Percentiles rank a stretch among this genome's conserved stretches.
Evolutionary conservation across 2,113 vertebrate species (phyloP).

Genomic region (Silurus asotus): DNA sequence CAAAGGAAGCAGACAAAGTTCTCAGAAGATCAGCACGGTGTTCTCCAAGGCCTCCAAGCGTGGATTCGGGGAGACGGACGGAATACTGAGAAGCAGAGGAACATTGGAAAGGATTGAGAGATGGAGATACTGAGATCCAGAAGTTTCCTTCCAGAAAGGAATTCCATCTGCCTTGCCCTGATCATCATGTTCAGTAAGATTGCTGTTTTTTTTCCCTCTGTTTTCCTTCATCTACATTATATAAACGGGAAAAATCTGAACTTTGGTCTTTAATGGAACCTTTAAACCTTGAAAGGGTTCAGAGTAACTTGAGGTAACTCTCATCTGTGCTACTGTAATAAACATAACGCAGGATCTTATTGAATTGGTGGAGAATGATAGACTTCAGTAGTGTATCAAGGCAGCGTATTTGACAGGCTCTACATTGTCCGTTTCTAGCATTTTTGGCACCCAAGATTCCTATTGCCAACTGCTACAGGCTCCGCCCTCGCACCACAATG

Average conservation of each 20-base stretch:
- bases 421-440: too few relatives aligned
- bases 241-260: neutral
- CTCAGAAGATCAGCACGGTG: neutral
- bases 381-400: too few relatives aligned
- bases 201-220: neutral
- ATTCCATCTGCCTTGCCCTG: neutral
- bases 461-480: too few relatives aligned
- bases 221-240: neutral
- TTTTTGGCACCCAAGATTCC: too few relatives aligned
- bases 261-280: neutral
- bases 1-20: neutral
- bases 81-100: neutral
- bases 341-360: too few relatives aligned
- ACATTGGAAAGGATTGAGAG: neutral
- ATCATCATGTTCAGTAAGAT: slow-evolving; percentile 10
- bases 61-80: neutral
- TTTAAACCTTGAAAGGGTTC: neutral
- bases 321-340: too few relatives aligned
- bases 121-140: slow-evolving; percentile 6
- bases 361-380: too few relatives aligned
- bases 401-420: too few relatives aligned
- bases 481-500: too few relatives aligned
- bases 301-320: neutral
- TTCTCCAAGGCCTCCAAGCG: neutral
- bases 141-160: slow-evolving; percentile 6